Conservation (phyloP, 2,797 vertebrate genomes). For the Limosa lapponica region DNA sequence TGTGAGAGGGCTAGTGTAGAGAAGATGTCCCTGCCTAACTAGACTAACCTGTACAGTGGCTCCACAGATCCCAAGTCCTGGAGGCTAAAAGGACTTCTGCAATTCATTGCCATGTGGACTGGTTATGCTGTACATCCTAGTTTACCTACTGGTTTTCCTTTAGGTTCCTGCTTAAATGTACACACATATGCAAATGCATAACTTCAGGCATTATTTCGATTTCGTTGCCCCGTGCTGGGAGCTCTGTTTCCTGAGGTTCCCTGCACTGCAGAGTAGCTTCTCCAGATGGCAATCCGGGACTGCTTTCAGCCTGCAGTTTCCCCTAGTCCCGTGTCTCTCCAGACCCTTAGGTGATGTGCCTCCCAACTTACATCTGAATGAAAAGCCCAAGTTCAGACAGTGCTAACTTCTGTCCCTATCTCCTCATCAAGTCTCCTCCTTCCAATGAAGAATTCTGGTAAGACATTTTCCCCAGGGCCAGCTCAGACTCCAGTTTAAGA, state of each 20-base stretch:
- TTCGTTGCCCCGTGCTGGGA: accelerated
- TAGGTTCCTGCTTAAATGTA: neutral
- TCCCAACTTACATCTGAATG: neutral
- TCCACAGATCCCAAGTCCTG: neutral
- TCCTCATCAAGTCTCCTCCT: neutral
- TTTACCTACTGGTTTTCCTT: neutral
- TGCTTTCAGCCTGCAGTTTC: neutral
- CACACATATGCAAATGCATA: accelerated
- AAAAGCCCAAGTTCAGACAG: neutral
- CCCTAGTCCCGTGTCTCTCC: neutral
- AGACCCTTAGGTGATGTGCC: neutral
- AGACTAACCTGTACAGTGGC: neutral
- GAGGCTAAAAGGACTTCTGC: neutral
- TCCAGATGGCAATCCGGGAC: accelerated
- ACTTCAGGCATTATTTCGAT: accelerated
- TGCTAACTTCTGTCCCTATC: neutral
- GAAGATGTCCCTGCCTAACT: neutral
- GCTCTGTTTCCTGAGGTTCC: neutral
- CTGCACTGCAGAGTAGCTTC: neutral
- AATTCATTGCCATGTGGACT: accelerated
- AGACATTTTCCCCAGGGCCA: neutral
- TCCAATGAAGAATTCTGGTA: neutral
- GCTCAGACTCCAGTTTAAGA: neutral
- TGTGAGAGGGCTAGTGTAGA: neutral
- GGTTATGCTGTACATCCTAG: neutral